These are phyloP conservation scores for Stenopsyche tienmushanensis DNA, from an alignment of 1,140 invertebrate species.

Conservation along the genomic window DNA sequence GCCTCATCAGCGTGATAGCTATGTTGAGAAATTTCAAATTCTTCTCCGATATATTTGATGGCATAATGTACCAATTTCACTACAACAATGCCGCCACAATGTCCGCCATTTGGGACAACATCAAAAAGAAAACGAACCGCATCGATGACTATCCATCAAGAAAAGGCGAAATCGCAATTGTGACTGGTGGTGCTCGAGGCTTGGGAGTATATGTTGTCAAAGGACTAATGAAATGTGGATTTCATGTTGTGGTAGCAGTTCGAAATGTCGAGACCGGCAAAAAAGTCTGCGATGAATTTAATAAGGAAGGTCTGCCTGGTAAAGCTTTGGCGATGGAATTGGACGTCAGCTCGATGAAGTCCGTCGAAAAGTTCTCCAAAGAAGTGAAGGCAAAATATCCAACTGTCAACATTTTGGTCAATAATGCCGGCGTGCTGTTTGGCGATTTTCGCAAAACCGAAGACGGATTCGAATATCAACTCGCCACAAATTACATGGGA, in stretches of 20 bases:
- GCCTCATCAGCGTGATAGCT: not conserved
- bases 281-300: conserved; percentile 51
- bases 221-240: conserved; percentile 75
- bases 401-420: conserved; percentile 74
- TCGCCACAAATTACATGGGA: conserved; percentile 83
- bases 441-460: conserved; percentile 69
- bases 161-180: conserved; percentile 70
- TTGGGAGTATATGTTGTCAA: conserved; percentile 82
- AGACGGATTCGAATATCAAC: conserved; percentile 82
- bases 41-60: not conserved
- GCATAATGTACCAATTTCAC: not conserved
- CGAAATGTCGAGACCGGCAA: conserved; percentile 63
- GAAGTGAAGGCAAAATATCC: conserved; percentile 63
- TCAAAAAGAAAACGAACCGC: not conserved
- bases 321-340: conserved; percentile 56
- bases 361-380: conserved; percentile 72
- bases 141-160: conserved; percentile 44
- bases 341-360: conserved; percentile 67
- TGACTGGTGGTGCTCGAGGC: conserved; percentile 85
- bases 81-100: not conserved
- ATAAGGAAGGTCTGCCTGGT: conserved; percentile 54
- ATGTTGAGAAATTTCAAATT: not conserved
- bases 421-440: conserved; percentile 89
- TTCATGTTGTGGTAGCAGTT: conserved; percentile 82
- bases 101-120: not conserved